Base-by-base conservation (phyloP, 2,888 invertebrate species). In the Horisme vitalbata region DNA sequence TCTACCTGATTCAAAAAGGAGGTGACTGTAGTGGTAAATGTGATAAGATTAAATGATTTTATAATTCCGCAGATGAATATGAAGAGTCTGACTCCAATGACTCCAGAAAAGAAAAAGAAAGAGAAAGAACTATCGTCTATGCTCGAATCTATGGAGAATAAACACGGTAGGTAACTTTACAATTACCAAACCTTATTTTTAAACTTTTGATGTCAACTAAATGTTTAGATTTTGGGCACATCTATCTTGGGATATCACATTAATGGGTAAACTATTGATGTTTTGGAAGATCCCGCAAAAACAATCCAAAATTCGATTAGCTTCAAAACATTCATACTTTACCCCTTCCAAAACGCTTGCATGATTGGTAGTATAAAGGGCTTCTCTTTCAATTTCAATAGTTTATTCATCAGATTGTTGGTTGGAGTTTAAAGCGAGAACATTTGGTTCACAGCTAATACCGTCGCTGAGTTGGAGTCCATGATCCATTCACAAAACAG, bases 401-500 rank as follows among this genome's bases (percentile, higher is more conserved):
- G 92, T 92, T 92, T 92, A 92, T 92, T 92, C 92, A 92, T 93
- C 92, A 92, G 92, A 90, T 90, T 89, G 88, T 88, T 88, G 61
- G 55, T 61, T 38, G 50, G 53, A 59, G 55, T 59, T 82, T 92
- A 93, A 90, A 80, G 75, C 71, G 71, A 75, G 75, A 76, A 73
- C 74, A 79, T 87, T 86, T 86, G 87, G 80, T 86, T 86, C 86
- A 80, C 94, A 96, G 96, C 94, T 92, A 94, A 94, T 91, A 96
- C 95, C 81, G 95, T 96, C 90, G 93, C 94, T 91, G 95, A 95
- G 91, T 93, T 96, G 91, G 96, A 96, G 92, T 93, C 94, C 85
- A 94, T 95, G 94, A 93, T 96, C 91, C 94, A 94, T 90, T 95
- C 94, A 90, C 96, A 96, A 93, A 95, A 95, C 93, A 94, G 94